Percentiles rank a stretch among this genome's conserved stretches.
phyloP scores from a whole-genome alignment of 2,113 vertebrate genomes.

The Nannospalax galili region DNA sequence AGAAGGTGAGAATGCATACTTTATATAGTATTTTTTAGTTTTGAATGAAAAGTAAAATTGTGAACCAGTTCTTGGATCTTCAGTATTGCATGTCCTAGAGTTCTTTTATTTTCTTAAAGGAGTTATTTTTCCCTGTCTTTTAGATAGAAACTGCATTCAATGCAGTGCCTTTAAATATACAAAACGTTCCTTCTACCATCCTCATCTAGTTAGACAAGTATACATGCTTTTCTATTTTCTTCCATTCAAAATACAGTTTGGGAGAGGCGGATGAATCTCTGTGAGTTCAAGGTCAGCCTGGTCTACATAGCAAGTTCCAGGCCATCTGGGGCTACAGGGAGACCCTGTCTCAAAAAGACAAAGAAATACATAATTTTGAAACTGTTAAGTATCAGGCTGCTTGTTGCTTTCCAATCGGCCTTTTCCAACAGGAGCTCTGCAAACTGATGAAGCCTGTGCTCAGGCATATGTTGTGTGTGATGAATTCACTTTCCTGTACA shows the following conservation, averaged over 20 bases:
- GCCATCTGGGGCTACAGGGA: too few species aligned
- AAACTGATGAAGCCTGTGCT: background rate
- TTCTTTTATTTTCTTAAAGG: slow-evolving; percentile 10
- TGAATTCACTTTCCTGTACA: background rate
- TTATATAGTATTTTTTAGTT: slow-evolving; percentile 45
- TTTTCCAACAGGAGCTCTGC: background rate
- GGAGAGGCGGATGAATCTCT: too few species aligned
- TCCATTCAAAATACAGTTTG: slow-evolving; percentile 16
- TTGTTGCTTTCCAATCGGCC: background rate
- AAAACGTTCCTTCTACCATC: background rate
- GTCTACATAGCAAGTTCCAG: too few species aligned
- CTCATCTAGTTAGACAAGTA: slow-evolving; percentile 11
- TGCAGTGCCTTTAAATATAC: background rate
- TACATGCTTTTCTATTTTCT: background rate
- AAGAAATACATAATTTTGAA: too few species aligned
- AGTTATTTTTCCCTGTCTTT: slow-evolving; percentile 25
- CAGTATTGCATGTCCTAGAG: background rate
- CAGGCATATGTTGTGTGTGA: background rate
- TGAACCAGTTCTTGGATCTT: background rate
- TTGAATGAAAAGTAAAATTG: slow-evolving; percentile 63
- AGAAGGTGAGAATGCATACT: background rate
- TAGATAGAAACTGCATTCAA: slow-evolving; percentile 26
- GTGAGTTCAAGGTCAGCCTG: too few species aligned
- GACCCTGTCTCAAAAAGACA: too few species aligned
- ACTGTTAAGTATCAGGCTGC: background rate